Percentiles rank a stretch among this genome's conserved stretches.
Evolutionary conservation across 2,113 vertebrate species (phyloP).

Genomic region (Eulemur rufifrons): DNA sequence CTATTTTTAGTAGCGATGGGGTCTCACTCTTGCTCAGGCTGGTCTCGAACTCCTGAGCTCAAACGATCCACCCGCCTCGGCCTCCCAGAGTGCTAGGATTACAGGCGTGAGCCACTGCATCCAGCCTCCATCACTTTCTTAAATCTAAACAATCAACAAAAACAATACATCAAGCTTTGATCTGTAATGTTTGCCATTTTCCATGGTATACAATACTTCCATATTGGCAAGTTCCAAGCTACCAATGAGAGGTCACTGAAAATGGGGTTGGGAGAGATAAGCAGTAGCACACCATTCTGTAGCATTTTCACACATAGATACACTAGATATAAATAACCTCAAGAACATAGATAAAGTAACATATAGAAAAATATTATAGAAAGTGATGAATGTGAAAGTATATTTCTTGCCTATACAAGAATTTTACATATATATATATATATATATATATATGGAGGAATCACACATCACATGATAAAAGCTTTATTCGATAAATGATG

Average conservation of each 20-base stretch:
- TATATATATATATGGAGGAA: not conserved
- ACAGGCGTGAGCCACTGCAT: too few relatives aligned
- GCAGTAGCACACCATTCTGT: not conserved
- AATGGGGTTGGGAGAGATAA: not conserved
- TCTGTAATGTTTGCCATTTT: not conserved
- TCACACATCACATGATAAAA: not conserved
- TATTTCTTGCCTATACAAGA: not conserved
- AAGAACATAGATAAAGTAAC: not conserved
- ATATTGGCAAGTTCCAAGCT: not conserved
- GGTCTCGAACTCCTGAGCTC: too few relatives aligned
- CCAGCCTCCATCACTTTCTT: not conserved
- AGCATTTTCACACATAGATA: not conserved
- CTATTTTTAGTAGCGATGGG: too few relatives aligned
- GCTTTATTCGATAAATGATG: not conserved
- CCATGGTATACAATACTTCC: not conserved
- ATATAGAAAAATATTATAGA: not conserved
- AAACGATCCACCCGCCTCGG: too few relatives aligned
- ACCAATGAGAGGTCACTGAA: not conserved
- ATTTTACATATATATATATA: not conserved
- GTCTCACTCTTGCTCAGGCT: too few relatives aligned
- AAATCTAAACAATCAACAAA: not conserved
- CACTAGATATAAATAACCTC: not conserved
- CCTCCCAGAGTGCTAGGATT: too few relatives aligned
- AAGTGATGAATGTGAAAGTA: not conserved
- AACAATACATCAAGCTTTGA: slow-evolving; percentile 1